Evolutionary conservation across 2,888 invertebrate genomes (phyloP), one percentile per base, ranked within the genome.

Genomic region (Lepeophtheirus nordmannii): DNA sequence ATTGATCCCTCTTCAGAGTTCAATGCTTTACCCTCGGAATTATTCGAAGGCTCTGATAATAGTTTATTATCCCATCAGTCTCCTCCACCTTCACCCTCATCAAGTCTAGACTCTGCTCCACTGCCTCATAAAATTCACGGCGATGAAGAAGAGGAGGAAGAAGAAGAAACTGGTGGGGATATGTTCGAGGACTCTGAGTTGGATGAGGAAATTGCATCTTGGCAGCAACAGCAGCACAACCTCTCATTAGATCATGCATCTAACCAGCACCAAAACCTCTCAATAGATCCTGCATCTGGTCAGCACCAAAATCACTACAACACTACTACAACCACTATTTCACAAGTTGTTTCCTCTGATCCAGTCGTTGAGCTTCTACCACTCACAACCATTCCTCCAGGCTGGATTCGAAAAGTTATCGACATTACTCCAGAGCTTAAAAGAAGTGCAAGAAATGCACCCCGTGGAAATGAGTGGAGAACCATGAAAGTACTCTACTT

Each of bases 351-450:
- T 46, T 2, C 14, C 5, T 5, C 53, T 14, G 53, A 14, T 14
- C 53, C 53, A 17, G 53, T 17, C 2, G 5, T 17, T n/a, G 53
- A 14, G 14, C 53, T 46, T 17, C 53, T 46, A 3, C 53, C 53
- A 14, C 17, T 61, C 30, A 61, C 61, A 12, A n/a, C 37, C 30
- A 53, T 63, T 22, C 63, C 63, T 1, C 17, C 41, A 17, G 63
- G 63, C 8, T 63, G 63, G 63, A 20, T 56, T 22, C n/a, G 63
- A n/a, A 63, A 63, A 63, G 63, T 63, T 11, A 53, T 63, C 1
- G 53, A 46, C 17, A 8, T 46, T 14, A 46, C 53, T 17, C 53
- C 53, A n/a, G 53, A 46, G 53, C 53, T 46, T 46, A 2, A 46
- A 17, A 1, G 8, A n/a, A 46, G 53, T 46, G 53, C 53, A 46